Percentiles rank a stretch among this genome's conserved stretches.
These are phyloP conservation scores for Globodera rostochiensis DNA, from an alignment of 1,140 invertebrate genomes.

Conservation along the genomic window DNA sequence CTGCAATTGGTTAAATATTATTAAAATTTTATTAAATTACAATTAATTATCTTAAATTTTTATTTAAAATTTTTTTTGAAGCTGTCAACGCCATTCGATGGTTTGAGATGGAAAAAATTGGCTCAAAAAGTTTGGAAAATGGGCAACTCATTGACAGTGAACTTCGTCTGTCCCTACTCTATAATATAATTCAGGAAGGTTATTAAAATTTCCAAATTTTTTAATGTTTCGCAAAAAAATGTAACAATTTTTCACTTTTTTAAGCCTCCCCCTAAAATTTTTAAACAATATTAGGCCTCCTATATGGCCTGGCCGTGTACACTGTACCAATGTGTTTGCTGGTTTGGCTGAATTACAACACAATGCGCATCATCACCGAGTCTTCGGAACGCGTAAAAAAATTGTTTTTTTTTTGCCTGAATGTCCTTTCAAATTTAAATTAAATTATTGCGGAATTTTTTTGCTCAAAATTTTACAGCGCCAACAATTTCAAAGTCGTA, in stretches of 20 bases:
- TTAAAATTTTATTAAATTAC: too few species aligned
- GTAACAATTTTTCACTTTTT: too few species aligned
- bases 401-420: too few species aligned
- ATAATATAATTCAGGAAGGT: slow-evolving; percentile 52
- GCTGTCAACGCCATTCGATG: slow-evolving; percentile 45
- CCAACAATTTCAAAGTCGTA: slow-evolving; percentile 21
- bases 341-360: slow-evolving; percentile 49
- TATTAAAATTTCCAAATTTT: background rate
- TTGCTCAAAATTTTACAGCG: background rate
- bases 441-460: background rate
- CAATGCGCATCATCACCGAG: slow-evolving; percentile 26
- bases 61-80: background rate
- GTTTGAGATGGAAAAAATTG: slow-evolving; percentile 39
- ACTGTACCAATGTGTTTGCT: slow-evolving; percentile 43
- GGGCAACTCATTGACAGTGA: slow-evolving; percentile 16
- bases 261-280: too few species aligned
- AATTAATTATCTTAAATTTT: too few species aligned
- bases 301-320: slow-evolving; percentile 48
- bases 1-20: slow-evolving; percentile 31
- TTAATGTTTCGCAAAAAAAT: too few species aligned
- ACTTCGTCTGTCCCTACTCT: slow-evolving; percentile 39
- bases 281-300: slow-evolving; percentile 3
- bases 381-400: slow-evolving; percentile 12
- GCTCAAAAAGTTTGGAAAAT: too few species aligned
- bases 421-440: background rate